phyloP scores from a whole-genome alignment of 2,888 invertebrate species.

The Cyaniris semiargus region DNA sequence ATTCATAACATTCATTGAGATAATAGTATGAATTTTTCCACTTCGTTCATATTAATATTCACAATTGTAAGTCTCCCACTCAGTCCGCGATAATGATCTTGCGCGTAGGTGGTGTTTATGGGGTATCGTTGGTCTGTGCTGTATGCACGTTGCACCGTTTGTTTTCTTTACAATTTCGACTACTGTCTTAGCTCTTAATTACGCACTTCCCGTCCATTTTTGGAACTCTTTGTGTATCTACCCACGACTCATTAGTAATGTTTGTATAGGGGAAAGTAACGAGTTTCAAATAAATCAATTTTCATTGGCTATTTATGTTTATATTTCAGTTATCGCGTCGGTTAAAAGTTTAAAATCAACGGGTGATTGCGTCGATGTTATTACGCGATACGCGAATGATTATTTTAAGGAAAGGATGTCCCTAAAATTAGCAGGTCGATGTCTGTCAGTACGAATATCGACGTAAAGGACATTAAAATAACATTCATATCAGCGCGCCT shows the following conservation, averaged over 20 bases:
- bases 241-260: slow-evolving; percentile 9
- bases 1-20: not conserved
- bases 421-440: no score
- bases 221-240: not conserved
- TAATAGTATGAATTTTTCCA: slow-evolving; percentile 40
- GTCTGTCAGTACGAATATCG: no score
- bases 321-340: slow-evolving; percentile 7
- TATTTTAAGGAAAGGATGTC: no score
- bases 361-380: not conserved
- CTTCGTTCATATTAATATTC: slow-evolving; percentile 57
- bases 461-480: no score
- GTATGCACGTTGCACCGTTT: slow-evolving; percentile 31
- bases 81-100: slow-evolving; percentile 69
- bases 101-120: slow-evolving; percentile 66
- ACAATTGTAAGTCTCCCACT: slow-evolving; percentile 66
- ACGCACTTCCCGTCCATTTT: slow-evolving; percentile 24
- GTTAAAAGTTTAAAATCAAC: not conserved
- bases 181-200: slow-evolving; percentile 23
- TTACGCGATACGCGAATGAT: no score
- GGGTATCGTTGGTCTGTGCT: slow-evolving; percentile 35
- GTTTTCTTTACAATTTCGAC: slow-evolving; percentile 34
- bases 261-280: slow-evolving; percentile 2
- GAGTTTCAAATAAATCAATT: slow-evolving; percentile 15
- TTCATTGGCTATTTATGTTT: not conserved
- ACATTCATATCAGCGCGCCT: no score